Conservation (phyloP, 2,113 vertebrate genomes). For the Tiliqua scincoides region DNA sequence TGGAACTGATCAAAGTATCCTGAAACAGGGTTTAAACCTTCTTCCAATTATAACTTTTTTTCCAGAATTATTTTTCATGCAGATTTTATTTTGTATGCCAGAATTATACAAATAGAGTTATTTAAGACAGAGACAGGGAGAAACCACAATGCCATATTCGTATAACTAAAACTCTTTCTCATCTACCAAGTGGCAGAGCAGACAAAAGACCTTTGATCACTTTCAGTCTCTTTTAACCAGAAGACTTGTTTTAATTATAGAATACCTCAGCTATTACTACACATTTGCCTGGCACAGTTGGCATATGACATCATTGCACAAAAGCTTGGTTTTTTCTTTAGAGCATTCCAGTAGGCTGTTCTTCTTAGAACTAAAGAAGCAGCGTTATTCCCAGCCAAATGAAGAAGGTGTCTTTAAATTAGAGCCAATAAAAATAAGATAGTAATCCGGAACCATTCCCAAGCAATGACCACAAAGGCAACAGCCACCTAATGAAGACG, state of each 20-base stretch:
- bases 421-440: slow-evolving; percentile 54
- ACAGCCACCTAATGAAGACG: slow-evolving; percentile 47
- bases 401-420: slow-evolving; percentile 61
- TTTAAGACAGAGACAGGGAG: slow-evolving; percentile 48
- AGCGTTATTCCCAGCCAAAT: slow-evolving; percentile 41
- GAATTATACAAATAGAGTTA: not conserved
- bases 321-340: slow-evolving; percentile 55
- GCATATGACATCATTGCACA: slow-evolving; percentile 62
- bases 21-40: not conserved
- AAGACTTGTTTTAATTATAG: slow-evolving; percentile 72
- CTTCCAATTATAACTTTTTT: slow-evolving; percentile 37
- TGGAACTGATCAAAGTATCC: not conserved
- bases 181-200: slow-evolving; percentile 60
- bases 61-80: slow-evolving; percentile 12
- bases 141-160: slow-evolving; percentile 57
- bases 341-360: slow-evolving; percentile 62
- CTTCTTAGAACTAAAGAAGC: slow-evolving; percentile 58
- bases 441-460: slow-evolving; percentile 59
- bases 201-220: slow-evolving; percentile 69
- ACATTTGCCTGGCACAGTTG: slow-evolving; percentile 63
- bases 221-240: slow-evolving; percentile 67
- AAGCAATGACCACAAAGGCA: slow-evolving; percentile 46
- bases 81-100: slow-evolving; percentile 14
- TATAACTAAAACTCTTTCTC: slow-evolving; percentile 50
- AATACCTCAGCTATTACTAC: slow-evolving; percentile 68